Conservation (phyloP, 2,888 invertebrate species). For the Girardia tigrina region DNA sequence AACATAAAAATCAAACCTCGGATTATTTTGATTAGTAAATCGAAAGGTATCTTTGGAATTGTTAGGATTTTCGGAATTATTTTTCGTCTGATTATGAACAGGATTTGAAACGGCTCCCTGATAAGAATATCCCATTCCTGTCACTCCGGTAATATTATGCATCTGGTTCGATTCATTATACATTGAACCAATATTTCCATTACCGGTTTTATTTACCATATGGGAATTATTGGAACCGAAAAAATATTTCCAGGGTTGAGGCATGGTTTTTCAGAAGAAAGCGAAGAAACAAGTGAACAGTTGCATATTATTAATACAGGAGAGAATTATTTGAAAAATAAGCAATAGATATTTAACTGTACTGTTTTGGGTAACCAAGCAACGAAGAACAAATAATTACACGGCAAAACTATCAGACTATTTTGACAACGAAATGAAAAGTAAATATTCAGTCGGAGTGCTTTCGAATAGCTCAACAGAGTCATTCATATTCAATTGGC, state of each 20-base stretch:
- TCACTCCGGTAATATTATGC: not conserved
- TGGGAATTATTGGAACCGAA: constrained; percentile 7
- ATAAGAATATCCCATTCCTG: not conserved
- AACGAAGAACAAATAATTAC: constrained; percentile 19
- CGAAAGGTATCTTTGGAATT: not conserved
- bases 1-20: constrained; percentile 7
- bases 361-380: not conserved
- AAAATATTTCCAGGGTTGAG: constrained; percentile 23
- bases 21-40: constrained; percentile 19
- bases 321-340: not conserved
- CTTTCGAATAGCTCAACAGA: constrained; percentile 8
- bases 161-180: not conserved
- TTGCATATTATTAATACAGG: not conserved
- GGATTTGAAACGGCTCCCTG: not conserved
- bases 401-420: constrained; percentile 23
- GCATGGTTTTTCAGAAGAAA: no score
- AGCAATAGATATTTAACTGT: constrained; percentile 10
- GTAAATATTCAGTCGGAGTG: not conserved
- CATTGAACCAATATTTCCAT: not conserved
- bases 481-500: constrained; percentile 9
- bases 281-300: no score
- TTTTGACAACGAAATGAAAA: constrained; percentile 19
- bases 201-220: not conserved
- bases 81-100: not conserved
- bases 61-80: not conserved